A percentile compares a stretch with the other conserved stretches of the same genome.
These are phyloP conservation scores for Drosophila nr. medialis DNA, from an alignment of 2,888 invertebrate genomes.

Conservation along the genomic window DNA sequence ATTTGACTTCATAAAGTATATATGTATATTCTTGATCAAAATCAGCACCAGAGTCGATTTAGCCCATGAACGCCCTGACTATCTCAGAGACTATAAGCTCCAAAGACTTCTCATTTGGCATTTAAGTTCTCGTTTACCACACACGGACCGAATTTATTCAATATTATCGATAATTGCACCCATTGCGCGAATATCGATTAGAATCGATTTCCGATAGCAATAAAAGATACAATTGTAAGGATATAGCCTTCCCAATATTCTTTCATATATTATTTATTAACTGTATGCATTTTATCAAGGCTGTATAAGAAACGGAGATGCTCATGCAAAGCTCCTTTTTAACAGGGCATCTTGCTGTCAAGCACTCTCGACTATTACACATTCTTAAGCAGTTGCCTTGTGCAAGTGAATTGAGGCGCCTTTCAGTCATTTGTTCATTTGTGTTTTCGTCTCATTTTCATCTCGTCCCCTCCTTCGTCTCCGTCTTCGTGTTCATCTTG, in stretches of 20 bases:
- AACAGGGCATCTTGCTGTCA: constrained; percentile 17
- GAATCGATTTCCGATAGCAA: too few species aligned
- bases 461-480: constrained; percentile 10
- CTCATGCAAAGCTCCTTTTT: background rate
- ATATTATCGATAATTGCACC: too few species aligned
- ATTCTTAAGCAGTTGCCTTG: constrained; percentile 6
- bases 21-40: background rate
- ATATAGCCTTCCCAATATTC: too few species aligned
- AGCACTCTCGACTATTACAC: constrained; percentile 14
- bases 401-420: constrained; percentile 43
- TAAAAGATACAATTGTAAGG: too few species aligned
- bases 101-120: background rate
- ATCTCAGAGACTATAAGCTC: background rate
- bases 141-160: too few species aligned
- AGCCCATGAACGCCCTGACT: background rate
- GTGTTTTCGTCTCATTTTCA: constrained; percentile 16
- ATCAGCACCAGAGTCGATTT: background rate
- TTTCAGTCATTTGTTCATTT: constrained; percentile 20
- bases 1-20: background rate
- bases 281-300: background rate
- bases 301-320: background rate
- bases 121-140: background rate
- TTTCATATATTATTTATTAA: background rate
- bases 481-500: constrained; percentile 5
- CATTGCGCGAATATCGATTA: too few species aligned